These are phyloP conservation scores for Solenopsis invicta DNA, from an alignment of 1,140 invertebrate genomes.

Conservation along the genomic window DNA sequence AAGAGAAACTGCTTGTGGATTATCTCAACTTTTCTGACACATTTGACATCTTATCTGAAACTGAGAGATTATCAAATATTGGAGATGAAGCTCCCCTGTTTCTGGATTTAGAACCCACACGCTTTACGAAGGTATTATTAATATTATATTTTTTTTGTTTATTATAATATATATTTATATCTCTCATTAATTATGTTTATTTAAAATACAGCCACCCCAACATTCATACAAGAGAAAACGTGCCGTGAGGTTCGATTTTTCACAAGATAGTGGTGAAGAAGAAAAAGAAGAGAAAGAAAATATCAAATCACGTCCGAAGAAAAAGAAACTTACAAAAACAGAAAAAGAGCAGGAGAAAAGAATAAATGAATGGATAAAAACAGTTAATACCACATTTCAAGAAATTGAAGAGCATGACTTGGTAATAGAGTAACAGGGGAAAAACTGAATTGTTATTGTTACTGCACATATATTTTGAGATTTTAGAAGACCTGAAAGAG, in stretches of 20 bases:
- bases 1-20: conserved; percentile 29
- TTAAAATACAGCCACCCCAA: conserved; percentile 78
- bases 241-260: conserved; percentile 43
- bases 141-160: conserved; percentile 3
- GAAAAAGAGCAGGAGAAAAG: conserved; percentile 70
- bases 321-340: conserved; percentile 71
- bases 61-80: conserved; percentile 32
- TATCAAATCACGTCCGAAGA: conserved; percentile 48
- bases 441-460: neutral
- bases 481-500: neutral
- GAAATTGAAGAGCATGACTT: conserved; percentile 82
- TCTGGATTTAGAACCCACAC: conserved; percentile 78
- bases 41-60: conserved; percentile 77
- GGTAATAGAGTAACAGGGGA: conserved; percentile 75
- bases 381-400: conserved; percentile 79
- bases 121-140: conserved; percentile 77
- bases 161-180: neutral
- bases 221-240: conserved; percentile 81
- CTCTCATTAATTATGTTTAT: conserved; percentile 30
- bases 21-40: conserved; percentile 76
- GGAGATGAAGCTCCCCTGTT: conserved; percentile 73
- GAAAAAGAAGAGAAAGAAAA: conserved; percentile 34
- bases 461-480: neutral
- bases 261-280: conserved; percentile 42
- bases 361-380: conserved; percentile 79